Evolutionary conservation across 2,888 invertebrate genomes (phyloP).

Genomic region (Sarcophaga variegata): DNA sequence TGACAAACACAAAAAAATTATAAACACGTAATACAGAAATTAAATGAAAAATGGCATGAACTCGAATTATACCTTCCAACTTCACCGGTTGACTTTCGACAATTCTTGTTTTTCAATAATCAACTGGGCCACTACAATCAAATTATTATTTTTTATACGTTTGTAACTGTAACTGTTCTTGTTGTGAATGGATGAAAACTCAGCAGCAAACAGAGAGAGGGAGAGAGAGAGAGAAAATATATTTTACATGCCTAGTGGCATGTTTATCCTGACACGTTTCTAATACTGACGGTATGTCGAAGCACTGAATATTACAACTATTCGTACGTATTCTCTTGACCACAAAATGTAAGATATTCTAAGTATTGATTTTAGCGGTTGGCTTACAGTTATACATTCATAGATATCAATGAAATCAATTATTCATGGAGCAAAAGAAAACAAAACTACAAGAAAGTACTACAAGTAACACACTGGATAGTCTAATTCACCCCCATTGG

Average conservation of each 20-base stretch:
- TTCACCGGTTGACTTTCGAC: conserved; percentile 17
- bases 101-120: conserved; percentile 38
- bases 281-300: conserved; percentile 9
- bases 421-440: conserved; percentile 39
- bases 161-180: neutral
- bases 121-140: neutral
- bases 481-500: too few species aligned
- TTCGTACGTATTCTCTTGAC: conserved; percentile 16
- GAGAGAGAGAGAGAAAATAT: neutral
- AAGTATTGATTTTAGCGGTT: conserved; percentile 50
- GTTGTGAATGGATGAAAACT: too few species aligned
- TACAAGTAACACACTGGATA: too few species aligned
- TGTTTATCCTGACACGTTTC: conserved; percentile 48
- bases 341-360: conserved; percentile 26
- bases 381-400: conserved; percentile 13
- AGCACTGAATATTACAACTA: conserved; percentile 15
- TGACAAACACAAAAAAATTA: neutral
- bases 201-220: neutral
- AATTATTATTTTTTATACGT: neutral
- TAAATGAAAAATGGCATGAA: conserved; percentile 45
- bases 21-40: conserved; percentile 51
- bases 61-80: conserved; percentile 3
- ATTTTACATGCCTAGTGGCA: conserved; percentile 37
- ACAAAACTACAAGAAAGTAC: neutral
- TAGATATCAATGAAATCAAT: conserved; percentile 38